Base-by-base conservation (phyloP, 2,113 vertebrate genomes). In the Cyphomyrus plagiostoma region DNA sequence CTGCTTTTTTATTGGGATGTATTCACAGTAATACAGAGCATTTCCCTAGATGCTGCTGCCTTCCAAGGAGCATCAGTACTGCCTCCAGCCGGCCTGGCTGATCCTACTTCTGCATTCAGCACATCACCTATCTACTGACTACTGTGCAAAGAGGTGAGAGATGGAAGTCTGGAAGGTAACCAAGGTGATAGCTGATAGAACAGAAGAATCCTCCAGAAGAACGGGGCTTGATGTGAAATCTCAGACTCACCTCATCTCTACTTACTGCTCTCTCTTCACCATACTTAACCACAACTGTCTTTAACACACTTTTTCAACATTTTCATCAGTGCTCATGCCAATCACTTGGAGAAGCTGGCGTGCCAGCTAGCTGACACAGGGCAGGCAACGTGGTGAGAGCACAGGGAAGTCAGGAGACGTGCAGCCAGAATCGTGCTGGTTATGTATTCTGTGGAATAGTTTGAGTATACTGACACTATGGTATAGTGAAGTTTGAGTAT, bases 141-240 rank as follows among this genome's bases (percentile, higher is more conserved):
- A 49, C 85, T 52, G 30, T 19, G n/a, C 26, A 86, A 50, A 86
- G 85, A 52, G 23, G 39, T 85, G 46, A n/a, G 82, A 49, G 82
- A n/a, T 46, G 82, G 82, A 85, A n/a, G 82, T 48, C 39, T 84
- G 3, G 82, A 84, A 84, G 82, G 42, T 84, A 84, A 23, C 82
- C 39, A 48, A 84, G 82, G 39, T 84, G 82, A 84, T 48, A 84
- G 82, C 82, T 84, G 45, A 84, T 42, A n/a, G 82, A 46, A 84
- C 21, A 48, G 39, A 83, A 83, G 11, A 48, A 48, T 84, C 6
- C 42, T 84, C 82, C 19, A 48, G 21, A 84, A 84, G 39, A 48
- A 46, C 7, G 15, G 10, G 39, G 39, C 23, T 84, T 39, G 74
- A 80, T 80, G 74, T 42, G 74, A 39, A 80, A 80, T 42, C 74